These are phyloP conservation scores for Drosophila greeni DNA, from an alignment of 2,888 invertebrate genomes.

Conservation along the genomic window DNA sequence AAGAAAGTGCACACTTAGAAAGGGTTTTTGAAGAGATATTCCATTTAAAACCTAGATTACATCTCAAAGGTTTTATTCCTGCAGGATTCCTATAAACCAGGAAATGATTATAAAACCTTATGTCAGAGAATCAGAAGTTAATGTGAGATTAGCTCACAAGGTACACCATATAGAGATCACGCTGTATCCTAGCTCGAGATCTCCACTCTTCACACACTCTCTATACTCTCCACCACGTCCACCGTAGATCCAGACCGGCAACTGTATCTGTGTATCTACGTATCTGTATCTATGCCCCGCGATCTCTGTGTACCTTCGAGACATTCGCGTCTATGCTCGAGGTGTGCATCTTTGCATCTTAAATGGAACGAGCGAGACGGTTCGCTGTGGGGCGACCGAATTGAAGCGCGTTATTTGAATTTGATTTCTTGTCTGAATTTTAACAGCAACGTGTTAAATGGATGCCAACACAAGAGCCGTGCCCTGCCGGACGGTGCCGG, in stretches of 20 bases:
- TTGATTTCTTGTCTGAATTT: slow-evolving; percentile 72
- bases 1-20: background rate
- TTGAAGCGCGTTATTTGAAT: slow-evolving; percentile 71
- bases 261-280: slow-evolving; percentile 6
- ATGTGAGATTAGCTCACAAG: too few relatives aligned
- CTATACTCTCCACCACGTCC: too few relatives aligned
- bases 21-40: background rate
- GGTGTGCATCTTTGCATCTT: slow-evolving; percentile 27
- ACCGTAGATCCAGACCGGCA: too few relatives aligned
- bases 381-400: slow-evolving; percentile 39
- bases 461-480: slow-evolving; percentile 59
- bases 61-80: background rate
- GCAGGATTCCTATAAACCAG: too few relatives aligned
- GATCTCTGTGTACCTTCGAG: background rate
- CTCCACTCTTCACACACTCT: background rate
- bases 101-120: background rate
- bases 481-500: slow-evolving; percentile 26
- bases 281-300: background rate
- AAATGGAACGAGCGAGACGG: slow-evolving; percentile 19
- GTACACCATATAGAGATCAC: background rate
- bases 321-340: slow-evolving; percentile 23
- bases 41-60: background rate
- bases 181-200: background rate
- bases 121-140: background rate
- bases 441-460: slow-evolving; percentile 76